These are phyloP conservation scores for Lordiphosa fenestrarum DNA, from an alignment of 2,888 invertebrate species.

Conservation along the genomic window DNA sequence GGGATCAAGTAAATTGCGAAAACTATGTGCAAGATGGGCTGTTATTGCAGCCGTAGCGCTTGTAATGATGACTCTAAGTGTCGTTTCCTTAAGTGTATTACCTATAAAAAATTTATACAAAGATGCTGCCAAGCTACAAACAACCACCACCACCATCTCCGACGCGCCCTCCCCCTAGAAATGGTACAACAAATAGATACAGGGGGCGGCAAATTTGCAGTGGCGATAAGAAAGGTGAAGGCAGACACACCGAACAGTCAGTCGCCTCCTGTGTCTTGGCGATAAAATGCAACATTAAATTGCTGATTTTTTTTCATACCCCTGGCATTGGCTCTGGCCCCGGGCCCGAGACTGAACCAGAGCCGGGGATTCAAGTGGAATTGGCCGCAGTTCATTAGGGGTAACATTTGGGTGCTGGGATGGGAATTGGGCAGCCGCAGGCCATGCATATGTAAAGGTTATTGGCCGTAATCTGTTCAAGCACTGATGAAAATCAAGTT, in stretches of 20 bases:
- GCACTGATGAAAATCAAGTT: not conserved
- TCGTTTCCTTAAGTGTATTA: slow-evolving; percentile 80
- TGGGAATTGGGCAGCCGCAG: slow-evolving; percentile 24
- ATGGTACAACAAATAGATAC: slow-evolving; percentile 37
- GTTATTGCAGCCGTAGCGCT: slow-evolving; percentile 80
- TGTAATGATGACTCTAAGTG: slow-evolving; percentile 81
- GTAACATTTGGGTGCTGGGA: slow-evolving; percentile 32
- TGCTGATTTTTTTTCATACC: slow-evolving; percentile 58
- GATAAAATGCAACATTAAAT: slow-evolving; percentile 80
- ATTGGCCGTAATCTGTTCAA: slow-evolving; percentile 20
- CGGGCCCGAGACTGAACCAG: slow-evolving; percentile 22
- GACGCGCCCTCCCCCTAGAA: slow-evolving; percentile 44
- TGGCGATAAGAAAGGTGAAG: slow-evolving; percentile 50
- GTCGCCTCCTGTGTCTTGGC: slow-evolving; percentile 53
- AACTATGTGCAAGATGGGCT: slow-evolving; percentile 81
- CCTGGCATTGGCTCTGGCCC: slow-evolving; percentile 6
- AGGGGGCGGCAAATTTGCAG: slow-evolving; percentile 18
- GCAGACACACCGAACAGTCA: slow-evolving; percentile 12
- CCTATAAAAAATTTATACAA: slow-evolving; percentile 80
- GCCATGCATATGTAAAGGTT: slow-evolving; percentile 32
- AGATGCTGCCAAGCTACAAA: slow-evolving; percentile 64
- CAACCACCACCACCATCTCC: slow-evolving; percentile 32
- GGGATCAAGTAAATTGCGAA: slow-evolving; percentile 79
- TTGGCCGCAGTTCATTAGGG: slow-evolving; percentile 62
- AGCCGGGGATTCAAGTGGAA: slow-evolving; percentile 11